Evolutionary conservation across 2,888 invertebrate species (phyloP).

Genomic region (Merodon equestris): DNA sequence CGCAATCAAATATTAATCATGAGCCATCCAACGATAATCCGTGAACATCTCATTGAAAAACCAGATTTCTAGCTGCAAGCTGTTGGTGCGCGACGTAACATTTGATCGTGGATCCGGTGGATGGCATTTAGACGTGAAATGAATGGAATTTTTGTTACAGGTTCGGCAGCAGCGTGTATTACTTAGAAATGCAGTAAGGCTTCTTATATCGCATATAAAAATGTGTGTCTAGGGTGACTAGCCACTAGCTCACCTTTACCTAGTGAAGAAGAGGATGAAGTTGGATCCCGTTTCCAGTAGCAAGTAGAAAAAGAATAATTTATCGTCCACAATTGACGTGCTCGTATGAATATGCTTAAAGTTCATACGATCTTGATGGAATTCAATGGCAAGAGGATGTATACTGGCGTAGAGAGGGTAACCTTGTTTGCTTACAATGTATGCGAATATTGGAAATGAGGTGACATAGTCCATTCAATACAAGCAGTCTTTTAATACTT

Average conservation of each 20-base stretch:
- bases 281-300: slow-evolving; percentile 18
- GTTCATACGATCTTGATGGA: no score
- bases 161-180: background rate
- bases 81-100: slow-evolving; percentile 6
- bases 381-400: no score
- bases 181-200: background rate
- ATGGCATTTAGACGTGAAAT: slow-evolving; percentile 59
- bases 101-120: slow-evolving; percentile 41
- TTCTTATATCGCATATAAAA: background rate
- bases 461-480: no score
- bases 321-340: no score
- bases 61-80: slow-evolving; percentile 33
- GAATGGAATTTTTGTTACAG: slow-evolving; percentile 36
- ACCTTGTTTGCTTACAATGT: no score
- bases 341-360: no score
- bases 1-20: slow-evolving; percentile 52
- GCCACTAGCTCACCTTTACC: slow-evolving; percentile 53
- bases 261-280: slow-evolving; percentile 50
- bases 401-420: no score
- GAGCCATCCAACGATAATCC: slow-evolving; percentile 37
- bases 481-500: no score
- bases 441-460: no score
- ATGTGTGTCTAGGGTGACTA: background rate
- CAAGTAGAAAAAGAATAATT: background rate
- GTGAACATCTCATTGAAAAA: slow-evolving; percentile 26